Percentiles rank a stretch among this genome's conserved stretches.
phyloP scores from a whole-genome alignment of 2,797 vertebrate genomes.

The Balearica regulorum region DNA sequence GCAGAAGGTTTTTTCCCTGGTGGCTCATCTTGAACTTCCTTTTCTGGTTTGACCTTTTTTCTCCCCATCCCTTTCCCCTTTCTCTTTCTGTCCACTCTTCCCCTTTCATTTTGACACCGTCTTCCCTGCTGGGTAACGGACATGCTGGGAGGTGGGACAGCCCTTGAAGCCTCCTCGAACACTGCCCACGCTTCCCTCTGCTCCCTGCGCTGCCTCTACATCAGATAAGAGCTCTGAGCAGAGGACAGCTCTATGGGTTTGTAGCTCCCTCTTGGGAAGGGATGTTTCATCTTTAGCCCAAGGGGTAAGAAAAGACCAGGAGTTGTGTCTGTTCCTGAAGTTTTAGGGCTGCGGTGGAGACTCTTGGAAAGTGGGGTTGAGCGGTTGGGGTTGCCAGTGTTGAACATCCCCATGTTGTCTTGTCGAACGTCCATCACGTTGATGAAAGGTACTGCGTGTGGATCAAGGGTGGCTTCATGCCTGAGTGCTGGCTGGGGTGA shows the following conservation, averaged over 20 bases:
- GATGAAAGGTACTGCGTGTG: background rate
- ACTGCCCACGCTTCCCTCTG: background rate
- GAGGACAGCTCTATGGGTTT: background rate
- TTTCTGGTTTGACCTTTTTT: background rate
- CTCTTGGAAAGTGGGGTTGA: background rate
- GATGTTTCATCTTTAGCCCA: background rate
- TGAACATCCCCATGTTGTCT: background rate
- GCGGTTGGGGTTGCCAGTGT: background rate
- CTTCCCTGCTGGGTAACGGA: background rate
- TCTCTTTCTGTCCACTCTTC: background rate
- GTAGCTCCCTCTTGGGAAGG: background rate
- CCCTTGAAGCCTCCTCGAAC: background rate
- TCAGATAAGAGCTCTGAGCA: background rate
- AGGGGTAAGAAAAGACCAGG: background rate
- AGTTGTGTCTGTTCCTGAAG: background rate
- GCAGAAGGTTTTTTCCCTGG: background rate
- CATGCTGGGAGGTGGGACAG: background rate
- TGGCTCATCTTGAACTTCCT: background rate
- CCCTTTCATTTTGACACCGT: background rate
- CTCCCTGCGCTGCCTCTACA: background rate
- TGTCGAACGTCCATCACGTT: rapidly evolving
- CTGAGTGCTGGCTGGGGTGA: background rate
- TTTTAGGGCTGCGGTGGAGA: background rate
- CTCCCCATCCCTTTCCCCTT: background rate
- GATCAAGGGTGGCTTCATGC: background rate